A percentile compares a stretch with the other conserved stretches of the same genome.
These are phyloP conservation scores for Oopsacas minuta DNA, from an alignment of 37 sponge, comb jelly and placozoan species.

Conservation along the genomic window DNA sequence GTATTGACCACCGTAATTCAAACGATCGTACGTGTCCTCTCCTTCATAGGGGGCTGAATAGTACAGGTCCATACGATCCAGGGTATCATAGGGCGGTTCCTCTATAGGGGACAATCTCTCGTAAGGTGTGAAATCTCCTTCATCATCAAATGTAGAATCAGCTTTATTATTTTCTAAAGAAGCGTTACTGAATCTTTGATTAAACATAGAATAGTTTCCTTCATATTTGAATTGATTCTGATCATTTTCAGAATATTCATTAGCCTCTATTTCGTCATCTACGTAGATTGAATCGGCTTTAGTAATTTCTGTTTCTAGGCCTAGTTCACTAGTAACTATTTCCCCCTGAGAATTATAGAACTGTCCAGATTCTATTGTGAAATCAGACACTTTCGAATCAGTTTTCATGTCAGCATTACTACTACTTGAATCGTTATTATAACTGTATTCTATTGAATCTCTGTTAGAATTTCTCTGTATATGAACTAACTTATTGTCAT, in stretches of 20 bases:
- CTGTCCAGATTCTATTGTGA: neutral
- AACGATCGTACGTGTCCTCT: neutral
- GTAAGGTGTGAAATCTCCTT: neutral
- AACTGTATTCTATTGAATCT: neutral
- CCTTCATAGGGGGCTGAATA: neutral
- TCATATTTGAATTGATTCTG: neutral
- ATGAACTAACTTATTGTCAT: neutral
- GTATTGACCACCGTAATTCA: neutral
- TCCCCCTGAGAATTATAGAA: conserved; percentile 14
- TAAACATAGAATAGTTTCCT: neutral
- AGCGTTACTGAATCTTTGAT: neutral
- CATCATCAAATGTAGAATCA: conserved; percentile 16
- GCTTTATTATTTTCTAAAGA: neutral
- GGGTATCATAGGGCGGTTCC: neutral
- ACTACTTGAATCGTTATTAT: neutral
- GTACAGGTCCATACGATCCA: neutral
- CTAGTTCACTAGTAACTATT: neutral
- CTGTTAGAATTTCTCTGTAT: neutral
- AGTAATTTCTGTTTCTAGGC: neutral
- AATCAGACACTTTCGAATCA: conserved; percentile 5
- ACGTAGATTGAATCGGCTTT: neutral
- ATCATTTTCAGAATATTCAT: neutral
- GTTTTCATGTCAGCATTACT: conserved; percentile 14
- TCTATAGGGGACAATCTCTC: neutral
- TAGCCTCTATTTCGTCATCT: neutral